Evolutionary conservation across 2,888 invertebrate species (phyloP), one percentile per base, ranked within the genome.

Genomic region (Lycocerus yunnanus): DNA sequence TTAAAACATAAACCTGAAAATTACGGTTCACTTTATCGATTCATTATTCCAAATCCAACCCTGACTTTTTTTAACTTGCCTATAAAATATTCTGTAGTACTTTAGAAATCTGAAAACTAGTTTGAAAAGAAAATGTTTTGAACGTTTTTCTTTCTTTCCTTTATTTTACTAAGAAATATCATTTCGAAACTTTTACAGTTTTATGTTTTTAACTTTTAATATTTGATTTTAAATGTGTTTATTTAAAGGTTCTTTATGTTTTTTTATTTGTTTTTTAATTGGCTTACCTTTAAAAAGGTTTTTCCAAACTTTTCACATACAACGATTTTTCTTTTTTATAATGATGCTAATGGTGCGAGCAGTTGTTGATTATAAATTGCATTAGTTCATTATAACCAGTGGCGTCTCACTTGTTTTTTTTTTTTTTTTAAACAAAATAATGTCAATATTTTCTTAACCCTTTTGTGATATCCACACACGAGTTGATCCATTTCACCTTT

Each of bases 51-150:
- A 77, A 78, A 71, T 77, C 72, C 78, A 74, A 73, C 78, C 78
- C 77, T 78, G 76, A 43, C 43, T 70, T 58, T 74, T 24, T 76
- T 69, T 70, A 76, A 76, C 73, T 63, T 68, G 77, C 73, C 78
- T 74, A 79, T 78, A 80, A 80, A 78, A 79, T 78, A 80, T 80
- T 80, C 78, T 69, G 68, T 76, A 77, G 78, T 78, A 77, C 78
- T 79, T 75, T 74, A 75, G 70, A 78, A 78, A 74, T 81, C 76
- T 74, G 80, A 78, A 81, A 80, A 81, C 81, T 80, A 80, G 80
- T 81, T 81, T 79, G 80, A 78, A 80, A 80, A 75, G 75, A 75
- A 75, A 75, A 75, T 75, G 75, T 75, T 75, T 75, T 75, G 75
- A 66, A 66, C 69, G 67, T 75, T 66, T 69, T 75, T 63, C 61